Percentiles rank a stretch among this genome's conserved stretches.
These are phyloP conservation scores for Lamellibrachia luymesi DNA, from an alignment of 1,140 invertebrate genomes.

Conservation along the genomic window DNA sequence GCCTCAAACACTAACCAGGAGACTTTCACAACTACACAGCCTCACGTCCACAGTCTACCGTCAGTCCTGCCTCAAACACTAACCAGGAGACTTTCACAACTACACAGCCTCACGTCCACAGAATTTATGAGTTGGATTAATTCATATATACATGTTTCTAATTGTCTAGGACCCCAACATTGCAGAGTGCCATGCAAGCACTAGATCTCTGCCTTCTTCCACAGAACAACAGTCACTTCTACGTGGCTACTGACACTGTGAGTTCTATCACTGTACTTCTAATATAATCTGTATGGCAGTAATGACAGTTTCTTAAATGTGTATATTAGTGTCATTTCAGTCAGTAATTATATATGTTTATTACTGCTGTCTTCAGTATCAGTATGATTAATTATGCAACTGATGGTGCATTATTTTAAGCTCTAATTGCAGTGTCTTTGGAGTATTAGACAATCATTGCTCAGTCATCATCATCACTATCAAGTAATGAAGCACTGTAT, in stretches of 20 bases:
- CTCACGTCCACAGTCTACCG: background rate
- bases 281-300: background rate
- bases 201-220: constrained; percentile 60
- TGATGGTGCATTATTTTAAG: too few relatives aligned
- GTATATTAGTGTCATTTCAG: too few relatives aligned
- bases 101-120: background rate
- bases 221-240: constrained; percentile 61
- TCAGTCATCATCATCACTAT: too few relatives aligned
- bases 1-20: background rate
- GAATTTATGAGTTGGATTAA: background rate
- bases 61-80: background rate
- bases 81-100: background rate
- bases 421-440: too few relatives aligned
- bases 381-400: too few relatives aligned
- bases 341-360: too few relatives aligned
- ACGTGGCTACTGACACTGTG: constrained; percentile 61
- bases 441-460: too few relatives aligned
- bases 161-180: constrained; percentile 32
- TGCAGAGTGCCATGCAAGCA: constrained; percentile 41
- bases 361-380: too few relatives aligned
- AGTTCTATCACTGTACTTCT: constrained; percentile 22
- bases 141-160: constrained; percentile 32
- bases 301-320: background rate
- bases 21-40: background rate
- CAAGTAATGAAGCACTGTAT: too few relatives aligned